Evolutionary conservation across 2,888 invertebrate species (phyloP).

Genomic region (Dinocampus coccinellae): DNA sequence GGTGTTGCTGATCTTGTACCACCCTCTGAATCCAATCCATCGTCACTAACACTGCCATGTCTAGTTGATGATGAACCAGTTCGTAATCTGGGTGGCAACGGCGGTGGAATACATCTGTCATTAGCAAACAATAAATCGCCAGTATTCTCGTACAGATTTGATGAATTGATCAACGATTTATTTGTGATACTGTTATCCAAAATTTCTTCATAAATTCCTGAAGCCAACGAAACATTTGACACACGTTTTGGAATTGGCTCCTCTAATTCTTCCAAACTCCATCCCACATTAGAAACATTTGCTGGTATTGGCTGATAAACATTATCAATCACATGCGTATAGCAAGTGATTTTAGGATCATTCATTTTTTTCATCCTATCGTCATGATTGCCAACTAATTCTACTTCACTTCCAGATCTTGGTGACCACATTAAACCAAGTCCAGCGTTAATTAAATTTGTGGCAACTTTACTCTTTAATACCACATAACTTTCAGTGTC

Average conservation of each 20-base stretch:
- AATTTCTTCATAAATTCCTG: conserved; percentile 81
- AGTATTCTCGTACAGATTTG: conserved; percentile 66
- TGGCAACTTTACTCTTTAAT: conserved; percentile 51
- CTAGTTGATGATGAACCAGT: conserved; percentile 54
- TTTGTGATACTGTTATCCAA: conserved; percentile 49
- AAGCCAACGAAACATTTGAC: conserved; percentile 75
- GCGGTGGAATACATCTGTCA: conserved; percentile 65
- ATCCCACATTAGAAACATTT: conserved; percentile 45
- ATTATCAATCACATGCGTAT: conserved; percentile 55
- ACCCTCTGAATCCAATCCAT: conserved; percentile 59
- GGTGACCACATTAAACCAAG: conserved; percentile 51
- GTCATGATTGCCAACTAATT: conserved; percentile 44
- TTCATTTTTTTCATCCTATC: conserved; percentile 43
- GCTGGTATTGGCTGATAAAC: conserved; percentile 60
- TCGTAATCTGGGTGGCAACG: conserved; percentile 69
- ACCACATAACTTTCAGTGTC: conserved; percentile 45
- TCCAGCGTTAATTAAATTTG: conserved; percentile 54
- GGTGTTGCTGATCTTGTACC: conserved; percentile 58
- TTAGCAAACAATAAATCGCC: conserved; percentile 63
- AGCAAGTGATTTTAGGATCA: conserved; percentile 42
- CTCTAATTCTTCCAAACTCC: conserved; percentile 52
- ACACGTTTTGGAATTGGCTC: conserved; percentile 67
- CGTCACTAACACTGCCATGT: conserved; percentile 56
- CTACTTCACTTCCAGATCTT: conserved; percentile 53
- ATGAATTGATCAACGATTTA: conserved; percentile 40